Base-by-base conservation (phyloP, 1,140 invertebrate species). In the Gyrodactylus bullatarudis region DNA sequence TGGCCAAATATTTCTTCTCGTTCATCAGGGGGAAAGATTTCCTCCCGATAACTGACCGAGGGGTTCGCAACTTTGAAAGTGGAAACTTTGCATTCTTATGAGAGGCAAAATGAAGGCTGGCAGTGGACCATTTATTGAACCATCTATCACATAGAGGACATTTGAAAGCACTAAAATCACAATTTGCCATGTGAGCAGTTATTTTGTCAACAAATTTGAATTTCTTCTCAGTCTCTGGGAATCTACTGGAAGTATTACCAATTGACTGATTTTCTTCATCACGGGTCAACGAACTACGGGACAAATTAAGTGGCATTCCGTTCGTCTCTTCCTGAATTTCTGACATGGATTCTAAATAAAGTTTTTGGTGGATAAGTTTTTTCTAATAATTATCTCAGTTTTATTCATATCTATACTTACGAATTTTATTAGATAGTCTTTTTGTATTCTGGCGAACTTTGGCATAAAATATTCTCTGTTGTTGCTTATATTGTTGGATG, bases 401-500 rank as follows among this genome's bases (percentile, higher is more conserved):
- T n/a, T n/a, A n/a, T n/a, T n/a, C n/a, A n/a, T n/a, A n/a, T n/a
- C n/a, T n/a, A n/a, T 54, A 54, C 34, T 54, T n/a, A 54, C 34
- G 8, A 54, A 54, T n/a, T 54, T 54, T 54, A 8, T 16, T n/a
- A 54, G 8, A 16, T 8, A 54, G 34, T n/a, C 34, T 8, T n/a
- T n/a, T n/a, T n/a, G n/a, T n/a, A 54, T 54, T 54, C 34, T 54
- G 34, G 34, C 34, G 34, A 8, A 54, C 34, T 54, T 54, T 54
- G 34, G 34, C 34, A 54, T 54, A 54, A 54, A 54, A 54, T 8
- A 54, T 71, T 71, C 70, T 71, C 24, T 24, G 70, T 71, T 24
- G 70, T 8, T 24, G 70, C 26, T 71, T 71, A 71, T 71, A 71
- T 71, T 71, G 70, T 1, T 24, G 24, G 2, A 71, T 71, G 8